Percentiles rank a stretch among this genome's conserved stretches.
phyloP scores from a whole-genome alignment of 2,113 vertebrate genomes.

The Zosterops pallidus region DNA sequence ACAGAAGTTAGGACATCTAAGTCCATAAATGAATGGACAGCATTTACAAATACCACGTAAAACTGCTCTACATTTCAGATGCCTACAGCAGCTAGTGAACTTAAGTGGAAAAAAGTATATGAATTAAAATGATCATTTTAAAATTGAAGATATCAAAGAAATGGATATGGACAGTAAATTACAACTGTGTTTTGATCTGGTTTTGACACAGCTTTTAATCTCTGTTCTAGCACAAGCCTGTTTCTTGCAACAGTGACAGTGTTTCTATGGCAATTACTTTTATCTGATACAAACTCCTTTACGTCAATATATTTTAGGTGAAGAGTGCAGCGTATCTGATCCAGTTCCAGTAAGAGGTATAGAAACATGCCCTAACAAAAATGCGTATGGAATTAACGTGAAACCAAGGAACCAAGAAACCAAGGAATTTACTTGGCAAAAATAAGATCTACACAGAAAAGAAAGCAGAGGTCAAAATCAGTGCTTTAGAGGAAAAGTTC shows the following conservation, averaged over 20 bases:
- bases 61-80: neutral
- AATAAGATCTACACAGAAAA: neutral
- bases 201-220: neutral
- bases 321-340: neutral
- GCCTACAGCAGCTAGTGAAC: neutral
- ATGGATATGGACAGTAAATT: neutral
- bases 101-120: neutral
- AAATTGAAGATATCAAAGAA: neutral
- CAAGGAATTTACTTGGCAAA: neutral
- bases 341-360: neutral
- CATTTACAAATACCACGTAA: rapidly evolving
- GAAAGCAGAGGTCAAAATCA: neutral
- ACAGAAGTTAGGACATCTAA: neutral
- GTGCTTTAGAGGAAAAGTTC: neutral
- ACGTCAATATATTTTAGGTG: neutral
- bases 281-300: neutral
- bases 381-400: neutral
- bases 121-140: neutral
- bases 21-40: neutral
- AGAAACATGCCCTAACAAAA: neutral
- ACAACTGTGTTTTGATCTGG: neutral
- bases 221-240: neutral
- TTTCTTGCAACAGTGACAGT: neutral
- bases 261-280: neutral
- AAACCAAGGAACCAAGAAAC: neutral